A percentile compares a stretch with the other conserved stretches of the same genome.
Evolutionary conservation across 2,113 vertebrate genomes (phyloP).

Genomic region (Pangasianodon gigas): DNA sequence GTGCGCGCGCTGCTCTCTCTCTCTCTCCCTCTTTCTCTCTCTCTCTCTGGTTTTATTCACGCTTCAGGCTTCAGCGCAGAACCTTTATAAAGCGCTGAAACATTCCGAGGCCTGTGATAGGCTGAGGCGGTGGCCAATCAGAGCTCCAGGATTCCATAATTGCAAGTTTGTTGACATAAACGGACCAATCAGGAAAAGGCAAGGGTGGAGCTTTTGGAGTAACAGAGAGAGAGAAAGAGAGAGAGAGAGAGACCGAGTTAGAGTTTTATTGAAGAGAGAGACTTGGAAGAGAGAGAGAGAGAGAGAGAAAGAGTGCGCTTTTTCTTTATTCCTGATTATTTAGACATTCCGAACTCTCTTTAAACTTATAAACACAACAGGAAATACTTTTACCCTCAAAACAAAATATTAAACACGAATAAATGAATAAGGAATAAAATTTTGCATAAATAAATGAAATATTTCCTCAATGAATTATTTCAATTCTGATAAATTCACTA

Average conservation of each 20-base stretch:
- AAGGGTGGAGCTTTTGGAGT: slow-evolving; percentile 60
- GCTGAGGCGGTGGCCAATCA: slow-evolving; percentile 59
- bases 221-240: slow-evolving; percentile 29
- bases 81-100: slow-evolving; percentile 63
- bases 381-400: background rate
- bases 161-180: slow-evolving; percentile 55
- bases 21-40: background rate
- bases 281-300: background rate
- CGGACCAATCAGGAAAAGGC: slow-evolving; percentile 62
- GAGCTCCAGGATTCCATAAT: background rate
- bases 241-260: slow-evolving; percentile 6
- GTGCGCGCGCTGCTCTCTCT: slow-evolving; percentile 18
- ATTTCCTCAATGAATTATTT: background rate
- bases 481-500: too few species aligned
- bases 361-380: background rate
- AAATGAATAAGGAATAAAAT: background rate
- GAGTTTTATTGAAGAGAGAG: background rate
- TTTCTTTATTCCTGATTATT: background rate
- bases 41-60: slow-evolving; percentile 10
- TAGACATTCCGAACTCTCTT: background rate
- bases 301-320: background rate
- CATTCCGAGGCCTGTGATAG: slow-evolving; percentile 37
- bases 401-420: background rate
- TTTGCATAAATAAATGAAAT: background rate
- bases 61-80: slow-evolving; percentile 27